Base-by-base conservation (phyloP, 2,797 vertebrate genomes). In the Taenioides sp. region DNA sequence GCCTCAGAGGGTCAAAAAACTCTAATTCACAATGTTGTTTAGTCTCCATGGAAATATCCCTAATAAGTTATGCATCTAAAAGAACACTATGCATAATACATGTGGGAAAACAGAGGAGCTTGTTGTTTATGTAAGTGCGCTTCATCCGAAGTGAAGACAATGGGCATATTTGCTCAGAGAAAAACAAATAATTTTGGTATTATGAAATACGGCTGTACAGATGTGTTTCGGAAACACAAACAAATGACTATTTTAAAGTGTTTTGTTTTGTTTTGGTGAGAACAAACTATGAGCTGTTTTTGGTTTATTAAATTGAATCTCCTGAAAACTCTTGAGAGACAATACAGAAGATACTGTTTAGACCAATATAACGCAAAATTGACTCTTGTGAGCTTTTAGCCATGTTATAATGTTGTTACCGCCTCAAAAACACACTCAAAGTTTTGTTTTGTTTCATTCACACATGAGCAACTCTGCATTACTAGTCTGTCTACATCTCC, bases 91-190 rank as follows among this genome's bases (percentile, higher is more conserved):
- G 20, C 18, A 61, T 34, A 61, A 61, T 20, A 4, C 59, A 31
- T 5, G 4, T 34, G 59, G 59, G 17, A 7, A 22, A 63, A 63
- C 31, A 23, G 61, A 79, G 77, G 73, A 65, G 81, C 28, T 64
- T 34, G 28, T 49, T 79, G 75, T 71, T 69, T 63, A 59, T 77
- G 77, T 83, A 82, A 77, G 84, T 80, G 83, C 70, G 71, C 68
- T 71, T 82, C 79, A 73, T 77, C 83, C 69, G 81, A 89, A 84
- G 79, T 70, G 67, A 80, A 87, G 71, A 77, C 62, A 78, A 61
- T 28, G n/a, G 66, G 66, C 20, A 58, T 27, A 77, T 91, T 90
- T 89, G 78, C 82, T 86, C 80, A 64, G 68, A 83, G 70, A 82
- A 71, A 75, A 71, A 76, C 81, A 79, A 77, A 83, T 72, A 28